phyloP scores from a whole-genome alignment of 2,113 vertebrate species.

The Carollia perspicillata region DNA sequence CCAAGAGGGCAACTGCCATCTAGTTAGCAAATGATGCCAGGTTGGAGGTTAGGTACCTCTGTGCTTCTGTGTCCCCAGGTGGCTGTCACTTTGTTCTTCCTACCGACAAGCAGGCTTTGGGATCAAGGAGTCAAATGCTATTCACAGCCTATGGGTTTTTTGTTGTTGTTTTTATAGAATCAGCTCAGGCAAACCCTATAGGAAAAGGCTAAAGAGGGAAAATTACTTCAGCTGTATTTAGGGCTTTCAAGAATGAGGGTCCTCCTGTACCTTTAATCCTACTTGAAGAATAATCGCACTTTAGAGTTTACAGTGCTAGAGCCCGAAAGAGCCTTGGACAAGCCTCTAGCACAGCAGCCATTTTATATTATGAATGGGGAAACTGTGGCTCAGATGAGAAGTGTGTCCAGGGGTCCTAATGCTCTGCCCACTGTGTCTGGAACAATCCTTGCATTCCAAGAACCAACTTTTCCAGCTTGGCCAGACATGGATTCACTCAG shows the following conservation, averaged over 20 bases:
- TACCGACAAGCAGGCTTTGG: conserved; percentile 48
- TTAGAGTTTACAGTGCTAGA: neutral
- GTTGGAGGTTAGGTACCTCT: conserved; percentile 48
- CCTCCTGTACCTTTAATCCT: neutral
- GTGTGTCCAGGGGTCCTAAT: rapidly evolving
- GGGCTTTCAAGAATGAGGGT: neutral
- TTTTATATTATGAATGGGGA: neutral
- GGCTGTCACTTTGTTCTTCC: conserved; percentile 49
- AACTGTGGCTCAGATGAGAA: neutral
- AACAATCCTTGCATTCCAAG: neutral
- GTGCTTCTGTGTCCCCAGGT: conserved; percentile 45
- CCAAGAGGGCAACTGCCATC: conserved; percentile 49
- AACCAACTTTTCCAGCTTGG: neutral
- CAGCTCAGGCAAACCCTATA: neutral
- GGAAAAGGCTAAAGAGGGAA: neutral
- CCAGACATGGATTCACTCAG: neutral
- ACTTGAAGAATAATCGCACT: neutral
- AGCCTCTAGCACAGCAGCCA: neutral
- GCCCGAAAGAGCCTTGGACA: neutral
- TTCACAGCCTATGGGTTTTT: neutral
- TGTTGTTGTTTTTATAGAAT: neutral
- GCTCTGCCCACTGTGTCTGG: neutral
- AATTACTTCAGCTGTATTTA: neutral
- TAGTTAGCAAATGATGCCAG: conserved; percentile 63
- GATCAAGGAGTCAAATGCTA: conserved; percentile 53